Base-by-base conservation (phyloP, 2,797 vertebrate species). In the Perodicticus potto region DNA sequence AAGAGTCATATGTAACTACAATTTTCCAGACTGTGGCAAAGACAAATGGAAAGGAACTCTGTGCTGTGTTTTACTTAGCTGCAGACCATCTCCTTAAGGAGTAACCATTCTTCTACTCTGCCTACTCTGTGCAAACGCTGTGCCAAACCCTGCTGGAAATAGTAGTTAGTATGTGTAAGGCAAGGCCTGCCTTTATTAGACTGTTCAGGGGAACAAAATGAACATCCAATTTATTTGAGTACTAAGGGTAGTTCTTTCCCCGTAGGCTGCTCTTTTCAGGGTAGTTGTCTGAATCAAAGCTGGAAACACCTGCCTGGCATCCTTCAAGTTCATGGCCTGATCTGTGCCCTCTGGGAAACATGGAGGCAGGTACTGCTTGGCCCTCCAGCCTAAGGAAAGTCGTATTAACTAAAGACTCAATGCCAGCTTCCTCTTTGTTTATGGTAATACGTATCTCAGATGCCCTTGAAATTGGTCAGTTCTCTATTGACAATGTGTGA, bases 1-100 rank as follows among this genome's bases (percentile, higher is more conserved):
- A 96, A 97, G 96, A 94, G 94, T 97, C 96, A 95, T 97, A 98
- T 80, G 94, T 98, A 97, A 98, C 93, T 73, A 76, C 93, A 96
- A 37, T 57, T 98, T 97, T 94, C 89, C 95, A 97, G 92, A 49
- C 92, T 95, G 7, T 94, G 78, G 94, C 7, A 55, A 93, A 95
- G 83, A 92, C 59, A 96, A 95, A 65, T 74, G 49, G 81, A 78
- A 93, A 86, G 81, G 70, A 93, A 83, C 57, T 83, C 67, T 69
- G 9, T 91, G 89, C 40, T 86, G 5, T 61, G 53, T 72, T 96
- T 89, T 80, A 40, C 69, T 78, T 88, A 65, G 83, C 27, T 93
- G 25, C 19, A 84, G 23, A 94, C 34, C 34, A 9, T 85, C 59
- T 91, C 59, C 76, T 82, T 89, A 20, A 76, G 22, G 53, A 67